phyloP scores from a whole-genome alignment of 2,113 vertebrate species.

The Rhipidura dahli region DNA sequence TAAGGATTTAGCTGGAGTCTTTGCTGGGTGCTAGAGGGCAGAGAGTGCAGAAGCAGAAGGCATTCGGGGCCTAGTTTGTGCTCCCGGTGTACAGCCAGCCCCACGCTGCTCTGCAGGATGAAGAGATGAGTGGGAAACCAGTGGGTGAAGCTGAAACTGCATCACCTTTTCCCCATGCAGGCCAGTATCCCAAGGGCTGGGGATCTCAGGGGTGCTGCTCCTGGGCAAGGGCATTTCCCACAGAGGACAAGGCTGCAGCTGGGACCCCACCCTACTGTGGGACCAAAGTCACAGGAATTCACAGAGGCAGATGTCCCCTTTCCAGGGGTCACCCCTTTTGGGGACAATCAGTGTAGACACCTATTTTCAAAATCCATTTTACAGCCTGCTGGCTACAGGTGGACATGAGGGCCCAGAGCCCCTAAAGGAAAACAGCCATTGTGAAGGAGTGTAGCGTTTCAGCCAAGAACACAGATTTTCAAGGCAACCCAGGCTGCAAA shows the following conservation, averaged over 20 bases:
- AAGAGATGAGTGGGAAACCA: neutral
- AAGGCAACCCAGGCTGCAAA: neutral
- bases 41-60: neutral
- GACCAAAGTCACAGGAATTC: fast-evolving
- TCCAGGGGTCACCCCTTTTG: neutral
- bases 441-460: neutral
- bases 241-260: fast-evolving
- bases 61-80: neutral
- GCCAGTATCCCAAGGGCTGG: fast-evolving
- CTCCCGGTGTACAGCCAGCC: neutral
- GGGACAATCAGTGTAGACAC: neutral
- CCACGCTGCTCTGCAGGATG: neutral
- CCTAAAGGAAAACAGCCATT: neutral
- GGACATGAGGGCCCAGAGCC: neutral
- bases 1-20: fast-evolving
- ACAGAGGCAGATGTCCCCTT: neutral
- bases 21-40: neutral
- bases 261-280: fast-evolving
- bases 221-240: neutral
- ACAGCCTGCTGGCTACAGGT: neutral
- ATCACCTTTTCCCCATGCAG: fast-evolving
- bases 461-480: neutral
- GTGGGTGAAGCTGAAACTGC: neutral
- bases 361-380: neutral
- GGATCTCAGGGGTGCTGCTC: neutral